These are phyloP conservation scores for Hydropotes inermis DNA, from an alignment of 2,113 vertebrate genomes.

Conservation along the genomic window DNA sequence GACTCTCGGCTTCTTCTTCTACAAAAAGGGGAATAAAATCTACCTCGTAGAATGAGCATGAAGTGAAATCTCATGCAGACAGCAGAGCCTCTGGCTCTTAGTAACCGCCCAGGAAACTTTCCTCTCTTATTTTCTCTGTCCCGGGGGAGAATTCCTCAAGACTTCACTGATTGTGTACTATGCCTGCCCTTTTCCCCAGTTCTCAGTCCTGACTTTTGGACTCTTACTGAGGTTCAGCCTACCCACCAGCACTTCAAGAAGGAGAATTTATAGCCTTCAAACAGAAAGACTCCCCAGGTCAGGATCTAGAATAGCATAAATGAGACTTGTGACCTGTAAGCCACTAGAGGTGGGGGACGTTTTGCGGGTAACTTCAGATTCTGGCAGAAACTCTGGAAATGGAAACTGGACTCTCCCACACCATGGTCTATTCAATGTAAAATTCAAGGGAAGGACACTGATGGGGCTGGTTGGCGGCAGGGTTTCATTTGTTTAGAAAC, in stretches of 20 bases:
- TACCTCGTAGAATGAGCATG: background rate
- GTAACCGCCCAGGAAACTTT: background rate
- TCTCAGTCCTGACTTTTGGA: background rate
- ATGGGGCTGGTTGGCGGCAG: background rate
- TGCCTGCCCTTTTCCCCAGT: background rate
- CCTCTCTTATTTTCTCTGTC: background rate
- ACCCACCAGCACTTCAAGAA: background rate
- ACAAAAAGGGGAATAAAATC: background rate
- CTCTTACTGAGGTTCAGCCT: background rate
- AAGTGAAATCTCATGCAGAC: background rate
- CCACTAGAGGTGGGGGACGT: too few species aligned
- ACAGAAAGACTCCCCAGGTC: background rate
- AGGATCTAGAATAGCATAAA: background rate
- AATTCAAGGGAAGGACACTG: fast-evolving
- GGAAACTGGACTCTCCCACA: background rate
- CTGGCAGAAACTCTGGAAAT: background rate
- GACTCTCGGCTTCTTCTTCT: background rate
- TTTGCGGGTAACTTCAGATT: background rate
- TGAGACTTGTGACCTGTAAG: background rate
- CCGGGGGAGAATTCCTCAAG: background rate
- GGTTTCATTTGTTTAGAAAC: background rate
- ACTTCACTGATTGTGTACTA: background rate
- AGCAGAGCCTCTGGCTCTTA: background rate
- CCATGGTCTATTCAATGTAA: background rate
- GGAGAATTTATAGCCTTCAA: background rate